These are phyloP conservation scores for Polydesmus complanatus DNA, from an alignment of 2,888 invertebrate genomes.

Conservation along the genomic window DNA sequence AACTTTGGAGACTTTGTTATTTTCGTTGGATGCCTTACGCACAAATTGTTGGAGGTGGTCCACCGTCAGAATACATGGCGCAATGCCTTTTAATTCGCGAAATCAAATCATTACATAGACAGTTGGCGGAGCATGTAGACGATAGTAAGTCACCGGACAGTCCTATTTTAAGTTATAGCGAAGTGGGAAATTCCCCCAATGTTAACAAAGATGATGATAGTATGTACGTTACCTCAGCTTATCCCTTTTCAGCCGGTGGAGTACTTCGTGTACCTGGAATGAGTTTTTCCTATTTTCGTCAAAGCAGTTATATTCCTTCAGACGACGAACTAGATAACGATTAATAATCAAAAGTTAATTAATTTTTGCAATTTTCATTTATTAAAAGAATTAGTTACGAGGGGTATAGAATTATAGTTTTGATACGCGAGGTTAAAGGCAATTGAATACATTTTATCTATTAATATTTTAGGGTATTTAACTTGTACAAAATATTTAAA, in stretches of 20 bases:
- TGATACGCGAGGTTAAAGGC: no score
- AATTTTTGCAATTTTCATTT: no score
- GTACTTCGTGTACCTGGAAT: slow-evolving; percentile 15
- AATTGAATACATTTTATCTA: no score
- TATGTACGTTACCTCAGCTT: slow-evolving; percentile 22
- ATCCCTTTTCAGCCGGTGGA: slow-evolving; percentile 23
- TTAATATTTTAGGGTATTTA: no score
- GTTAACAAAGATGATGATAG: slow-evolving; percentile 11
- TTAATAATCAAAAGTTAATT: background rate
- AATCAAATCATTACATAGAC: slow-evolving; percentile 28
- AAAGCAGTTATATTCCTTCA: slow-evolving; percentile 17
- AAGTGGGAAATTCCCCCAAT: background rate
- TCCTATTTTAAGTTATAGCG: background rate
- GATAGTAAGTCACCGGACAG: background rate
- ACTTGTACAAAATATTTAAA: no score
- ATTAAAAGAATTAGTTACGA: no score
- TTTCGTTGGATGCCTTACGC: slow-evolving; percentile 74
- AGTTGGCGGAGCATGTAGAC: slow-evolving; percentile 16
- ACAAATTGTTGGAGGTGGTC: slow-evolving; percentile 57
- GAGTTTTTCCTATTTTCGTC: slow-evolving; percentile 12
- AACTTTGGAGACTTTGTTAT: slow-evolving; percentile 79
- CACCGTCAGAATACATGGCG: slow-evolving; percentile 31
- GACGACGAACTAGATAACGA: slow-evolving; percentile 15
- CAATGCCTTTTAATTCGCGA: slow-evolving; percentile 33
- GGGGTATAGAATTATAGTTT: no score